Conservation (phyloP, 2,888 invertebrate species). For the Drosophila borborema region DNA sequence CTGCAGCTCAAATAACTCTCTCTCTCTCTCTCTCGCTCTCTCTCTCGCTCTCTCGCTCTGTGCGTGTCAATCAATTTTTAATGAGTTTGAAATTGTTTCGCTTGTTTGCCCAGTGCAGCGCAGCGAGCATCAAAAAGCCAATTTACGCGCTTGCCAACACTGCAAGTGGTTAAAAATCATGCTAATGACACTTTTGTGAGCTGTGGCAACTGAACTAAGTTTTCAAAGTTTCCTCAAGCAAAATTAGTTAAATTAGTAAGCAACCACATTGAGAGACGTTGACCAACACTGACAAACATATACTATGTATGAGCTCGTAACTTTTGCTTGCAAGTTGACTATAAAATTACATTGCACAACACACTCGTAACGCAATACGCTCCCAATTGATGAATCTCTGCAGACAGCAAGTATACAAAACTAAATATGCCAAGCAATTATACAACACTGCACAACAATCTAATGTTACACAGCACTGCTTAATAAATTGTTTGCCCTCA, state of each 20-base stretch:
- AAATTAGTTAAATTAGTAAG: not conserved
- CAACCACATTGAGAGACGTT: not conserved
- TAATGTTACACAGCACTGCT: constrained; percentile 13
- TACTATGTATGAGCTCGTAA: not conserved
- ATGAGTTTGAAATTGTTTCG: constrained; percentile 81
- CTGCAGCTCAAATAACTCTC: constrained; percentile 16
- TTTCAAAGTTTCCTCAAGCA: not conserved
- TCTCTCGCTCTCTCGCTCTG: constrained; percentile 27
- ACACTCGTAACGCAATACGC: too few relatives aligned
- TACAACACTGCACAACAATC: not conserved
- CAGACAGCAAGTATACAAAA: not conserved
- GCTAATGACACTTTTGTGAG: constrained; percentile 12
- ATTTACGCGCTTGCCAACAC: constrained; percentile 37
- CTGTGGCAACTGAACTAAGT: not conserved
- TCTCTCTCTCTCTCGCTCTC: constrained; percentile 1
- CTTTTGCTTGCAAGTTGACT: not conserved
- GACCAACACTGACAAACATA: not conserved
- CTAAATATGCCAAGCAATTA: not conserved
- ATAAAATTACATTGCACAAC: not conserved
- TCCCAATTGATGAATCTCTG: not conserved
- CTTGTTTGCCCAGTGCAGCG: constrained; percentile 30
- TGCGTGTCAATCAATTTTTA: constrained; percentile 80
- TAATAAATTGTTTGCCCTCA: constrained; percentile 12
- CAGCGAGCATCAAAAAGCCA: constrained; percentile 29
- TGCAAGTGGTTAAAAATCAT: constrained; percentile 18